A percentile compares a stretch with the other conserved stretches of the same genome.
These are phyloP conservation scores for Delphinapterus leucas DNA, from an alignment of 2,113 vertebrate species.

Conservation along the genomic window DNA sequence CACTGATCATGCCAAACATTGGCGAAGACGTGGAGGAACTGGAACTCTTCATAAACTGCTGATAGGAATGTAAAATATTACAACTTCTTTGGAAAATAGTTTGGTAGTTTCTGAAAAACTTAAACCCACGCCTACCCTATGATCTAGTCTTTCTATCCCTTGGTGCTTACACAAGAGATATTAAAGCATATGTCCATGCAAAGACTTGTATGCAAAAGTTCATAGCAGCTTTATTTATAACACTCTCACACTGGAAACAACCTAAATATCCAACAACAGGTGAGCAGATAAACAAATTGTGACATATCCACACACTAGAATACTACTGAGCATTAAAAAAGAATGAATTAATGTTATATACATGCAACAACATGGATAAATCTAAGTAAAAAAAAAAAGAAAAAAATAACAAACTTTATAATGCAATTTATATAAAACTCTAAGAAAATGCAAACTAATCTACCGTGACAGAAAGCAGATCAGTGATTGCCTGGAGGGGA, in stretches of 20 bases:
- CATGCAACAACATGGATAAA: background rate
- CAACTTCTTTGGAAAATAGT: background rate
- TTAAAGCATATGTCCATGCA: background rate
- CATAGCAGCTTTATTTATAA: background rate
- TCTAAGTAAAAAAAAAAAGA: background rate
- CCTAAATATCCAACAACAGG: background rate
- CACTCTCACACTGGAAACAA: background rate
- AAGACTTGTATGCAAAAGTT: background rate
- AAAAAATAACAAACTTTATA: background rate
- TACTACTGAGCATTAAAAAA: background rate
- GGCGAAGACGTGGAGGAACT: background rate
- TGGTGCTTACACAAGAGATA: background rate
- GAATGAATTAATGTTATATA: background rate
- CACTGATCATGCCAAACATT: background rate
- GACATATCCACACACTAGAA: background rate
- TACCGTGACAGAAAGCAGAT: constrained; percentile 14
- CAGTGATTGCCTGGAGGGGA: background rate
- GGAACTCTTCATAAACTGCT: background rate
- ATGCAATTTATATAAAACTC: background rate
- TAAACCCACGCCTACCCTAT: background rate
- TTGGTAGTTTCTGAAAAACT: background rate
- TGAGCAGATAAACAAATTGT: background rate
- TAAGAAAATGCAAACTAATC: background rate
- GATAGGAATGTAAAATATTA: background rate
- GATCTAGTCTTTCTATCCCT: background rate